Evolutionary conservation across 2,113 vertebrate species (phyloP), one percentile per base, ranked within the genome.

Genomic region (Promerops cafer): DNA sequence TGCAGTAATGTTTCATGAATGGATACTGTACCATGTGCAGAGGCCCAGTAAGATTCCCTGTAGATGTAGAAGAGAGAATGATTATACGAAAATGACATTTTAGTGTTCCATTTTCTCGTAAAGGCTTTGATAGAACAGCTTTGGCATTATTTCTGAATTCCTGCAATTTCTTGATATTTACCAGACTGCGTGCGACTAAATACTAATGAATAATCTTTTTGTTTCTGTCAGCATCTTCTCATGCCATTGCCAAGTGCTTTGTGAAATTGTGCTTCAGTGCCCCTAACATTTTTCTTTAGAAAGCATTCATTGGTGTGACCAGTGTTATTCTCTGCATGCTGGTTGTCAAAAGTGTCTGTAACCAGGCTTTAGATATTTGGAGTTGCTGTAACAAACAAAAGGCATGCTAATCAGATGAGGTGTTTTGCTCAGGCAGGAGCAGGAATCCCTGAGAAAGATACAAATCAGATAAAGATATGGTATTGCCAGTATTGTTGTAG

Each of bases 381-480:
- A 63, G 89, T 86, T 93, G 59, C 63, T 94, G n/a, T 88, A 57
- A 74, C 75, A 90, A 91, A 66, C 39, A 83, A 53, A 53, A 80
- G 40, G 7, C 45, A 47, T 72, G 64, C 60, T 92, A 50, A 69
- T 77, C 33, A 56, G 16, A 21, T 86, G 59, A 80, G 63, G 59
- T 88, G 92, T 70, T 95, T 47, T 92, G 94, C 85, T 86, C 92
- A 86, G 90, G 39, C 87, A 80, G 59, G 78, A 83, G 47, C 50
- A 76, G 71, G 76, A 94, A 90, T 96, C 63, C 37, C 70, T 88
- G 57, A 68, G 75, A 68, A 86, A 87, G 87, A 77, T 87, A 93
- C 0, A 63, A 88, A 95, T 96, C 80, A 11, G 28, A 52, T 40
- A 31, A 31, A 30, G 68, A 39, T 80, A 13, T 13, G 27, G 13